Evolutionary conservation across 2,113 vertebrate genomes (phyloP).

Genomic region (Uria aalge): DNA sequence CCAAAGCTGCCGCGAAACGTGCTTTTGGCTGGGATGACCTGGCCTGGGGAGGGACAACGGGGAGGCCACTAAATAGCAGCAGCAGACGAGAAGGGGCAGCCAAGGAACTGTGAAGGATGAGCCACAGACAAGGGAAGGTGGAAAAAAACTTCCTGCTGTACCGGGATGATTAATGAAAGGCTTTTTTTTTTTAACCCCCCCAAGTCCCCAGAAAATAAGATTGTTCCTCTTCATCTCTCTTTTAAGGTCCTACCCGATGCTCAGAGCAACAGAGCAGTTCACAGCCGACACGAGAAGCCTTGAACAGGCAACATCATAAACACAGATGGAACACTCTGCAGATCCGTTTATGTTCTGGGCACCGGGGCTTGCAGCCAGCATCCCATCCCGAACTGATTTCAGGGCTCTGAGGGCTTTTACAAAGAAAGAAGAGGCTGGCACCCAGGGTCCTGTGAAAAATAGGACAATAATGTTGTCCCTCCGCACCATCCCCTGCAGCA

Average conservation of each 20-base stretch:
- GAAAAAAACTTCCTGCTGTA: neutral
- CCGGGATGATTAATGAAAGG: neutral
- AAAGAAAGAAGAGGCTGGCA: neutral
- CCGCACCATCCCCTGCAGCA: neutral
- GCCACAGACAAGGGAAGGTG: slow-evolving; percentile 1
- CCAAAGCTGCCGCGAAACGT: slow-evolving; percentile 21
- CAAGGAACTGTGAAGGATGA: slow-evolving; percentile 1
- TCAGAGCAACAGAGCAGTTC: neutral
- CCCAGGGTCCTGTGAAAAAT: neutral
- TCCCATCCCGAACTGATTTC: neutral
- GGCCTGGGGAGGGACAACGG: neutral
- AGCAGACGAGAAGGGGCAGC: neutral
- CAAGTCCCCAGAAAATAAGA: neutral
- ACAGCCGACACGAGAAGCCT: neutral
- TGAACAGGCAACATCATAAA: neutral
- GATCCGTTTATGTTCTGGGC: neutral
- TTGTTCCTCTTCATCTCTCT: neutral
- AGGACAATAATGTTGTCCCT: neutral
- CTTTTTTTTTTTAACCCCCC: neutral
- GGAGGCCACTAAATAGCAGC: slow-evolving; percentile 41
- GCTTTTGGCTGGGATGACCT: neutral
- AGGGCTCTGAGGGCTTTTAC: neutral
- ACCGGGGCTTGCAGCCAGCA: neutral
- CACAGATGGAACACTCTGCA: neutral
- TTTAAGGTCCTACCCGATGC: neutral